phyloP scores from a whole-genome alignment of 2,888 invertebrate species.

The Tetragonisca angustula region DNA sequence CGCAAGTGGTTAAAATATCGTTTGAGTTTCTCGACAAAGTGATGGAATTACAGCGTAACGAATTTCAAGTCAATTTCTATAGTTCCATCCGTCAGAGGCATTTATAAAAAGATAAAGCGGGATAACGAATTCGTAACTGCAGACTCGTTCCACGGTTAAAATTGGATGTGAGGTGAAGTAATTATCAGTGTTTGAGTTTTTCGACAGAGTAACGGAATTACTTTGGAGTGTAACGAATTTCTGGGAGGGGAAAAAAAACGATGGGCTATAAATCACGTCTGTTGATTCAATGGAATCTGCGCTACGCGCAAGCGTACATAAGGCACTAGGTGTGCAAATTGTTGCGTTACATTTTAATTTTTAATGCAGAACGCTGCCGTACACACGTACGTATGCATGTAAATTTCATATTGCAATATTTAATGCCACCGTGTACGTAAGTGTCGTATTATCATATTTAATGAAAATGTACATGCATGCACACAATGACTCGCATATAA shows the following conservation, averaged over 20 bases:
- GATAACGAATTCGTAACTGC: too few species aligned
- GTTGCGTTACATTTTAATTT: not conserved
- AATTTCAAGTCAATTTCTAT: too few species aligned
- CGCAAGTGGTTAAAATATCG: too few species aligned
- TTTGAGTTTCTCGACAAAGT: too few species aligned
- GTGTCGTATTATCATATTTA: constrained; percentile 3
- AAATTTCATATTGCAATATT: constrained; percentile 1
- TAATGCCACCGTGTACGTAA: not conserved
- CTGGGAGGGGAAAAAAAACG: not conserved
- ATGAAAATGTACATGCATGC: not conserved
- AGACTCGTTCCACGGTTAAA: too few species aligned
- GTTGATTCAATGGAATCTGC: not conserved
- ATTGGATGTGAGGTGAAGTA: too few species aligned
- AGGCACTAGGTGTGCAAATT: not conserved
- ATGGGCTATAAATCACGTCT: not conserved
- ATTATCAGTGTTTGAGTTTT: too few species aligned
- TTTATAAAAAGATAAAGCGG: too few species aligned
- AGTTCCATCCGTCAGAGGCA: too few species aligned
- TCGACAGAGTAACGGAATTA: too few species aligned
- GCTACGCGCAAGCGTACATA: not conserved
- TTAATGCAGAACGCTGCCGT: not conserved
- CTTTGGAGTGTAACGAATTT: too few species aligned
- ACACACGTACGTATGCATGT: not conserved
- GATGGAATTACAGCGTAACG: too few species aligned
- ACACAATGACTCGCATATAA: not conserved